Conservation (phyloP, 2,797 vertebrate species). For the Oreochromis mossambicus region DNA sequence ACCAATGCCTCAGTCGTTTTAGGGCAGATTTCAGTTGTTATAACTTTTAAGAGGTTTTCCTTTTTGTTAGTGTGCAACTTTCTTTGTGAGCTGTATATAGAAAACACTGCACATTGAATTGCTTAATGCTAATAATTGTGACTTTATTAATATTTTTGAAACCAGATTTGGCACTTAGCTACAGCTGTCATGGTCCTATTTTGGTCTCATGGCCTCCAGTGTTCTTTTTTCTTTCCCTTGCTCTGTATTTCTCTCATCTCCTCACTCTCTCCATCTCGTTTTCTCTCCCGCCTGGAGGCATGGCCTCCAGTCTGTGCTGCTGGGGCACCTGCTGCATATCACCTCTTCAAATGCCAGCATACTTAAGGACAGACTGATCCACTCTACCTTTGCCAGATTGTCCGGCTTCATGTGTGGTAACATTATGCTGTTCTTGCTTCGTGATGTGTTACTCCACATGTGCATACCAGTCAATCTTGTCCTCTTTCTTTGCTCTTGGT, state of each 20-base stretch:
- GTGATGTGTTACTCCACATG: neutral
- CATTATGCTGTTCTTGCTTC: neutral
- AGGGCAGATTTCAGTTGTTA: constrained; percentile 8
- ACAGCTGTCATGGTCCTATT: neutral
- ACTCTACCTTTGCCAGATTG: neutral
- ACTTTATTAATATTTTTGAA: neutral
- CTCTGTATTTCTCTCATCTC: neutral
- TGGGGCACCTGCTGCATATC: neutral
- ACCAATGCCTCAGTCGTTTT: constrained; percentile 15
- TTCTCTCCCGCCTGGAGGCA: neutral
- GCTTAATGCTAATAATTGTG: neutral
- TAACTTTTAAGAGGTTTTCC: neutral
- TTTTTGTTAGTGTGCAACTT: neutral
- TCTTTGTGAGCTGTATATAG: neutral
- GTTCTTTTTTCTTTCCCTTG: neutral
- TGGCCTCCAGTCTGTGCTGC: neutral
- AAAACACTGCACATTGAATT: neutral
- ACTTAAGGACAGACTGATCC: neutral
- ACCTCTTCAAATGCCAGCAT: neutral
- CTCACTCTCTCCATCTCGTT: neutral
- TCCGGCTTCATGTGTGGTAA: neutral
- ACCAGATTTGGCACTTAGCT: fast-evolving
- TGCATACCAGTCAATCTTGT: neutral
- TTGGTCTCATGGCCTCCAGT: neutral
- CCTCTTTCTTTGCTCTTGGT: neutral